A percentile compares a stretch with the other conserved stretches of the same genome.
phyloP scores from a whole-genome alignment of 2,888 invertebrate genomes.

The Plebejus anna region DNA sequence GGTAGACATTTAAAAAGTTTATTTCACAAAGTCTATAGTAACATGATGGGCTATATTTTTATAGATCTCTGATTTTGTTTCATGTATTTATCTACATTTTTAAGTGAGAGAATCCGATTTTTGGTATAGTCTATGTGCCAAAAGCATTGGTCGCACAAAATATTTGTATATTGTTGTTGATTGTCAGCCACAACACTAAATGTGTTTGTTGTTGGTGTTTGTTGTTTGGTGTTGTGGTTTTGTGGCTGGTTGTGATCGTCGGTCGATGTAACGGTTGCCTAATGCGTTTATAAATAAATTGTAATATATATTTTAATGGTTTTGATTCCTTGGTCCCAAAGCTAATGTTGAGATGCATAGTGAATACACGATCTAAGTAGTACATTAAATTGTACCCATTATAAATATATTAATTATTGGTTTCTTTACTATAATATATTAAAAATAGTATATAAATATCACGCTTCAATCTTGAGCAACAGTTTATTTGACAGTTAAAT shows the following conservation, averaged over 20 bases:
- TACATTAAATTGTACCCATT: too few species aligned
- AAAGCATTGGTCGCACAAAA: not conserved
- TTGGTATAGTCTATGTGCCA: not conserved
- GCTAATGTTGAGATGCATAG: not conserved
- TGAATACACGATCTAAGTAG: too few species aligned
- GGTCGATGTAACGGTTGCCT: slow-evolving; percentile 2
- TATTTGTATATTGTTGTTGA: not conserved
- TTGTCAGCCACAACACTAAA: not conserved
- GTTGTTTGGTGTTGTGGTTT: not conserved
- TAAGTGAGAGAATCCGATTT: not conserved
- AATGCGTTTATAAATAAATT: not conserved
- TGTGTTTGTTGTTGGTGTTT: not conserved
- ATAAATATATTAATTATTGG: too few species aligned
- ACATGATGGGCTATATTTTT: not conserved
- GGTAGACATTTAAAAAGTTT: too few species aligned
- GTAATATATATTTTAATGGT: not conserved
- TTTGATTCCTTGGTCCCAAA: not conserved
- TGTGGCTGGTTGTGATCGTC: not conserved
- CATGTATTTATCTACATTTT: not conserved
- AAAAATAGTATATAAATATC: too few species aligned
- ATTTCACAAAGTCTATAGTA: not conserved
- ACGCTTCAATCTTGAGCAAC: too few species aligned
- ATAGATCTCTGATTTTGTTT: not conserved
- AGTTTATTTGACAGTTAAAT: too few species aligned
- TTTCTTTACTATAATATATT: too few species aligned